These are phyloP conservation scores for Xestia rhomboidea DNA, from an alignment of 2,888 invertebrate genomes.

Conservation along the genomic window DNA sequence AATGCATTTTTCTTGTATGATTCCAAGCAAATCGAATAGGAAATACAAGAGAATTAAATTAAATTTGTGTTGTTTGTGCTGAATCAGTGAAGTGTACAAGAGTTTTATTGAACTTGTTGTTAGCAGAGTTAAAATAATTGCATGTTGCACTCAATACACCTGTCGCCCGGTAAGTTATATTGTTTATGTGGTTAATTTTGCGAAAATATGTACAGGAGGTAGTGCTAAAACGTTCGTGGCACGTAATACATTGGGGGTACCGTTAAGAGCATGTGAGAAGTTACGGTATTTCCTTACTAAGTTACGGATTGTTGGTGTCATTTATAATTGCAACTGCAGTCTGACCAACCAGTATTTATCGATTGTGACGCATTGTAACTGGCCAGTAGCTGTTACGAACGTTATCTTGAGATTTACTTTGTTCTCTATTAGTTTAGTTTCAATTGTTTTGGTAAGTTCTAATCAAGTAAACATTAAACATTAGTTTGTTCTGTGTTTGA, in stretches of 20 bases:
- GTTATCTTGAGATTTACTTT: conserved; percentile 47
- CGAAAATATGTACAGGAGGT: conserved; percentile 40
- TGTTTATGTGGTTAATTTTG: conserved; percentile 65
- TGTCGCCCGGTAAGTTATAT: conserved; percentile 84
- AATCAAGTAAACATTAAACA: conserved; percentile 36
- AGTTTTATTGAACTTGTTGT: conserved; percentile 68
- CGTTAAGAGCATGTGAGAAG: conserved; percentile 60
- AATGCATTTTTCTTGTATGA: conserved; percentile 69
- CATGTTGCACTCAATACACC: conserved; percentile 77
- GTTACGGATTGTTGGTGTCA: conserved; percentile 61
- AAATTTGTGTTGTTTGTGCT: conserved; percentile 63
- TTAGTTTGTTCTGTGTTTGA: conserved; percentile 4
- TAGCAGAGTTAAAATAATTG: conserved; percentile 65
- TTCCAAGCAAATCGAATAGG: conserved; percentile 57
- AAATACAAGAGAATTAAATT: conserved; percentile 56
- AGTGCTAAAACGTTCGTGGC: conserved; percentile 30
- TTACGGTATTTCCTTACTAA: conserved; percentile 55
- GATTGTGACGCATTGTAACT: conserved; percentile 76
- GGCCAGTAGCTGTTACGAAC: conserved; percentile 51
- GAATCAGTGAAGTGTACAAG: conserved; percentile 66
- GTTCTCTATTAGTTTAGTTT: conserved; percentile 44
- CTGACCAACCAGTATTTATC: conserved; percentile 76
- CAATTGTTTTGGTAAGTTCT: conserved; percentile 44
- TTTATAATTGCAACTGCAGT: conserved; percentile 77
- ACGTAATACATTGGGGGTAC: conserved; percentile 56